Evolutionary conservation across 2,113 vertebrate genomes (phyloP), one percentile per base, ranked within the genome.

Genomic region (Connochaetes taurinus): DNA sequence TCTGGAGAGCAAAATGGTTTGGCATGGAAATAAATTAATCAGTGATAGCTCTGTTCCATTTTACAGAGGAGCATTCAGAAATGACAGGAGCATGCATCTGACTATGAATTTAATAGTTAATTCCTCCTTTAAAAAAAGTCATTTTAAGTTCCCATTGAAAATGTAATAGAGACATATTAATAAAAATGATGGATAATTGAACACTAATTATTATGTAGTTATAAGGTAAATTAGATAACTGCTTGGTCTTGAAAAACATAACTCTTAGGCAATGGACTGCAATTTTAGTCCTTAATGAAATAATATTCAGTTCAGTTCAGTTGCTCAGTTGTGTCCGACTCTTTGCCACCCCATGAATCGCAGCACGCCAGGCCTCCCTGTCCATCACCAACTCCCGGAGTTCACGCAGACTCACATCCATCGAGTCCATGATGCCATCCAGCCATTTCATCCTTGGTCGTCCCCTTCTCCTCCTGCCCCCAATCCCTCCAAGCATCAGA

Each of bases 1-100:
- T 96, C 97, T 88, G 78, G 95, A 97, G 96, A 98, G 86, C 91
- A 97, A 97, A 97, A 96, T 76, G 80, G 81, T 87, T 97, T 95
- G 62, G 55, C 86, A 90, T 29, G 15, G 67, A 96, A 95, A 95
- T 97, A 98, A 97, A 94, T 98, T 97, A 97, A 58, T 71, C 76
- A 58, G 29, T 92, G 94, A 93, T 83, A 97, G 78, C 62, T 95
- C 45, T 84, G 83, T 74, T 97, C n/a, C 53, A 40, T 89, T 95
- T 95, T 97, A 87, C 90, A 93, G 74, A 94, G 62, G 23, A 60
- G 88, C 23, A 85, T 87, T 95, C 90, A 94, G 80, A 90, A 98
- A 91, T 91, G 67, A 96, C 87, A 50, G 47, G n/a, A 78, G 33
- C 45, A 14, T 57, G 43, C 27, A 96, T 80, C 45, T 53, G 64